Evolutionary conservation across 2,797 vertebrate genomes (phyloP), one percentile per base, ranked within the genome.

Genomic region (Chaetophractus vellerosus): DNA sequence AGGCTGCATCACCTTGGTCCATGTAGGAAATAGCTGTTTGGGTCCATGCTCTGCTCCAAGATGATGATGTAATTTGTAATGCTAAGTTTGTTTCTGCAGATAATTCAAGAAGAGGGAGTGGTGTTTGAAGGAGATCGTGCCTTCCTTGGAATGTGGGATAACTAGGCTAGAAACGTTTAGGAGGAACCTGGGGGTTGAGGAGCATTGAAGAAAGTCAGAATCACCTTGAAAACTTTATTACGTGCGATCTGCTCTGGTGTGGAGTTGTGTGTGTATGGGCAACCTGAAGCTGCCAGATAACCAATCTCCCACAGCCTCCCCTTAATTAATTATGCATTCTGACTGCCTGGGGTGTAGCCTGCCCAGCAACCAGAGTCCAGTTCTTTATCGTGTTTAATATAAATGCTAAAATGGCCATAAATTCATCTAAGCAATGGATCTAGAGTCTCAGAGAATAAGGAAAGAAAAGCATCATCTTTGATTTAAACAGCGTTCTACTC

Each of bases 31-130:
- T 88, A 9, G 36, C 63, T 95, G 97, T 96, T 76, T 97, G 94
- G 81, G 85, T 83, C 71, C 16, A 16, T 86, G 75, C 88, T 89
- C 93, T 94, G 88, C 28, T 88, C 81, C 88, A 78, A 90, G 68
- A 96, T 97, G 97, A 93, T 1, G 33, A 71, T 90, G 97, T 98
- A 97, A 98, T 98, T 96, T 94, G 88, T 83, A 93, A 93, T 10
- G 9, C 96, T 98, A 96, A 97, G 88, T 96, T 82, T 74, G 74
- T 89, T 85, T 94, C 92, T 96, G 95, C 79, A 84, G 90, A 96
- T 93, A 89, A 52, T 96, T 93, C 31, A 63, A 88, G 90, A 94
- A 95, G 66, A 57, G 19, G 81, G 79, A 68, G 71, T 86, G 92
- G 84, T 52, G 28, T 95, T 88, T 92, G 94, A 93, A 94, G 91